These are phyloP conservation scores for Crotophaga sulcirostris DNA, from an alignment of 2,113 vertebrate species.

Conservation along the genomic window DNA sequence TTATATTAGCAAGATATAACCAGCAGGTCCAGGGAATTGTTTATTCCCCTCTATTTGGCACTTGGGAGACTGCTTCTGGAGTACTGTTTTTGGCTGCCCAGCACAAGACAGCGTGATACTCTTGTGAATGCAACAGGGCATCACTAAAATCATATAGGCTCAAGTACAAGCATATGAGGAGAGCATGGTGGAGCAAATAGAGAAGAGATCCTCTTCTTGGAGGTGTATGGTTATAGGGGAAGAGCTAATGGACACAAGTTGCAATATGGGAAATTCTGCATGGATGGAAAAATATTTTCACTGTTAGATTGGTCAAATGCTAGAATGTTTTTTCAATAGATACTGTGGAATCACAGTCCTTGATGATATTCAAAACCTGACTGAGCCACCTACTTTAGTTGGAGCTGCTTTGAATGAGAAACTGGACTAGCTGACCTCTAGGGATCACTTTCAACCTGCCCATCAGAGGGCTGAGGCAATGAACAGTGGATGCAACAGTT, in stretches of 20 bases:
- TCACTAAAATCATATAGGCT: background rate
- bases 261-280: background rate
- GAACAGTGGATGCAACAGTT: background rate
- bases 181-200: accelerated
- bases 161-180: background rate
- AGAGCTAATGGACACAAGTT: background rate
- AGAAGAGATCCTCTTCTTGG: background rate
- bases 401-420: background rate
- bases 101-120: background rate
- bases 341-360: background rate
- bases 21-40: background rate
- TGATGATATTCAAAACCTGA: background rate
- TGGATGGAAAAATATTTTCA: background rate
- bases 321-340: background rate
- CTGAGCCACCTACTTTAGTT: background rate
- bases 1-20: background rate
- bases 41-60: background rate
- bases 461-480: background rate
- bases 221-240: background rate
- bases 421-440: background rate
- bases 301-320: background rate
- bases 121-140: background rate
- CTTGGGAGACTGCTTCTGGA: background rate
- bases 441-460: background rate
- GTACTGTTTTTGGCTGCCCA: background rate